Evolutionary conservation across 2,113 vertebrate species (phyloP), one percentile per base, ranked within the genome.

Genomic region (Periophthalmodon schlosseri): DNA sequence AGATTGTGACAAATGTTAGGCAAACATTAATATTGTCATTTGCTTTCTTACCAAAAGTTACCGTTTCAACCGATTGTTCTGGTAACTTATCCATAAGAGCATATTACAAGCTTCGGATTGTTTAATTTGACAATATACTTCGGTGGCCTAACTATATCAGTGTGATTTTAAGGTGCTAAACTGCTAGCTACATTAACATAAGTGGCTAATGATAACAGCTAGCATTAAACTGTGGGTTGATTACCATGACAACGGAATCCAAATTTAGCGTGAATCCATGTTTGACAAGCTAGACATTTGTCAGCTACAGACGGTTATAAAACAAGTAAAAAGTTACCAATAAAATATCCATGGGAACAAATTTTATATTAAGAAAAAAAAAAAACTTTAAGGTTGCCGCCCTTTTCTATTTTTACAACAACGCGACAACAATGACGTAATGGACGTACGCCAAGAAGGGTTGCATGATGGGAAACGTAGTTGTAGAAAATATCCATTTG

Each of bases 181-280:
- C 39, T 44, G 39, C 9, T 44, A 44, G 10, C 39, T 3, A 57
- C 46, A 36, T 66, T 1, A 69, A 77, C 83, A 87, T 87, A 14
- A 21, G 14, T 72, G 23, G 63, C 18, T 44, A 82, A 69, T 12
- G 36, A 39, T 14, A 61, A 5, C 18, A 11, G 65, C 44, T 67
- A 52, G n/a, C 47, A 2, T 44, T 44, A 44, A 44, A 10, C 39
- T 11, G 8, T 10, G 2, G 60, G 68, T 72, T 11, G 39, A 76
- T 88, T 74, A 79, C 88, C 83, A 87, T 91, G 85, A 85, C 78
- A 88, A 91, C 90, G 33, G 3, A 50, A 60, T 44, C 39, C 39
- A 44, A 44, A 44, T 44, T 44, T 77, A 20, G 15, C 16, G 49
- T 52, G 18, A 52, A 52, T 52, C 49, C 39, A 44, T 44, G 39